Evolutionary conservation across 2,797 vertebrate genomes (phyloP).

Genomic region (Siniperca obscura): DNA sequence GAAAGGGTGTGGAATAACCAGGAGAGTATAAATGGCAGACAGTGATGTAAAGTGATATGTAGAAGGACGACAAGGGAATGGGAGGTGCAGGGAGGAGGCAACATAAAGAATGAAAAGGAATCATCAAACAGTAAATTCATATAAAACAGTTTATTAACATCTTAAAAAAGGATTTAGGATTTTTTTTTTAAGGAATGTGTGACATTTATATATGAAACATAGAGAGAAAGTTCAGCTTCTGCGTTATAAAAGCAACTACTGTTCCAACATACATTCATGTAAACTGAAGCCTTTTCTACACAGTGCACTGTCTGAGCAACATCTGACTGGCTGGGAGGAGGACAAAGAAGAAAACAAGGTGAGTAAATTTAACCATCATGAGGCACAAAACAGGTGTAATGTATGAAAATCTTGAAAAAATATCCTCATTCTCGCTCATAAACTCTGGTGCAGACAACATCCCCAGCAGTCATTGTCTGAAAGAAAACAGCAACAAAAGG

Average conservation of each 20-base stretch:
- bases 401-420: constrained; percentile 23
- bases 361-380: constrained; percentile 62
- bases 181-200: constrained; percentile 40
- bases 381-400: constrained; percentile 57
- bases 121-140: constrained; percentile 31
- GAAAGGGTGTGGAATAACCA: constrained; percentile 59
- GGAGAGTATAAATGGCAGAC: constrained; percentile 45
- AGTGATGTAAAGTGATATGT: constrained; percentile 60
- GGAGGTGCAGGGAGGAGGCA: constrained; percentile 48
- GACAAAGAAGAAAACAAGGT: constrained; percentile 48
- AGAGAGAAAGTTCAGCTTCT: constrained; percentile 49
- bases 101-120: constrained; percentile 33
- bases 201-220: constrained; percentile 41
- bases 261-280: constrained; percentile 28
- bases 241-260: constrained; percentile 35
- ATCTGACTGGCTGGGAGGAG: constrained; percentile 27
- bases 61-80: constrained; percentile 42
- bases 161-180: constrained; percentile 33
- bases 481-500: constrained; percentile 61
- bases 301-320: constrained; percentile 38
- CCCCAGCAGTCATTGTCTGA: constrained; percentile 86
- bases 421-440: constrained; percentile 81
- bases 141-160: constrained; percentile 77
- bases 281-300: constrained; percentile 45
- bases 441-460: constrained; percentile 85